Base-by-base conservation (phyloP, 2,888 invertebrate species). In the Scrobipalpa atriplicella region DNA sequence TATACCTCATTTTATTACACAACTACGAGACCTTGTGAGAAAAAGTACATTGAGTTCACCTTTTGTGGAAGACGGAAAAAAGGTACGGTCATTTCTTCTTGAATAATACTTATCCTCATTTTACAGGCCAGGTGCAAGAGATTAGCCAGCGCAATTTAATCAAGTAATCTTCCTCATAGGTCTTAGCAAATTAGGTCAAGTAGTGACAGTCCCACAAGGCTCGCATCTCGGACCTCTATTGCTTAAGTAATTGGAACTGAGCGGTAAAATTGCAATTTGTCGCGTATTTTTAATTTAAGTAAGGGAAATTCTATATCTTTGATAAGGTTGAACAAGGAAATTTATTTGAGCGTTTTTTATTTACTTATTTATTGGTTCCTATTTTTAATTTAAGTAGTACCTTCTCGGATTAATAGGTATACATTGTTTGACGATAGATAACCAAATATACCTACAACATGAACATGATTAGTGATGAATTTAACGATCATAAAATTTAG, bases 161-260 rank as follows among this genome's bases (percentile, higher is more conserved):
- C 47, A 47, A 16, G 47, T 47, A 47, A 47, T 47, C 47, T 16
- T 47, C n/a, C 47, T 47, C 47, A 47, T 47, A 47, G 47, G 47
- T 47, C 29, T 56, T 21, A 18, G 56, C 16, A 18, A 56, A 56
- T 56, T 56, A 29, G 21, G 56, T 56, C 29, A 21, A 47, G 56
- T 56, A 56, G 56, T 56, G 21, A 56, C 21, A 21, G 56, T 56
- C 56, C 29, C 56, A 10, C 56, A 56, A 56, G 56, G 56, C 18
- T 7, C 19, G 52, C 54, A 18, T 3, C 54, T 56, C 13, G 56
- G 56, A 19, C 56, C 56, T 56, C 56, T 21, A 21, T 56, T 9
- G 16, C 21, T 56, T 56, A 56, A 56, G 56, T 56, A 56, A 56
- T 19, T 56, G 56, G 29, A 56, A 56, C 5, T 16, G n/a, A n/a